These are phyloP conservation scores for Zygaena filipendulae DNA, from an alignment of 2,888 invertebrate genomes.

Conservation along the genomic window DNA sequence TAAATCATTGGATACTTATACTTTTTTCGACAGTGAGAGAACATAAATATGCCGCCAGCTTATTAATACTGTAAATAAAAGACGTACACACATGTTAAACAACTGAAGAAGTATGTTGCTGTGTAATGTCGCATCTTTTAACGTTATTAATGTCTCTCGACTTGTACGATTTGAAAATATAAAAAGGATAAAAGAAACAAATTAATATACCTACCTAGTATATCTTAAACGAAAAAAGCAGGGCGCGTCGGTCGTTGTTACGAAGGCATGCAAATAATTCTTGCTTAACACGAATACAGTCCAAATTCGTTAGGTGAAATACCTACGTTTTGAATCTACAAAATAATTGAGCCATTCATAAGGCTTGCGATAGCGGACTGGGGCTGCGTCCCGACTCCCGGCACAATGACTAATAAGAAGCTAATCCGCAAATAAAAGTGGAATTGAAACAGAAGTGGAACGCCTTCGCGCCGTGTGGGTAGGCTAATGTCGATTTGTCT, in stretches of 20 bases:
- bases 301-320: constrained; percentile 29
- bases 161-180: no score
- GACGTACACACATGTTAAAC: constrained; percentile 39
- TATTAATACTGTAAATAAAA: constrained; percentile 46
- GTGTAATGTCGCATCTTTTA: no score
- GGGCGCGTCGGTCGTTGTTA: no score
- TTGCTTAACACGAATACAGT: constrained; percentile 22
- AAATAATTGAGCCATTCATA: constrained; percentile 67
- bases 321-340: constrained; percentile 42
- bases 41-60: constrained; percentile 52
- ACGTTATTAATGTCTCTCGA: no score
- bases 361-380: constrained; percentile 56
- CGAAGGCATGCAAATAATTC: constrained; percentile 23
- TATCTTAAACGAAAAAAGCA: no score
- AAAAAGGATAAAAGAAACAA: no score
- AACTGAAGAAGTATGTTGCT: no score
- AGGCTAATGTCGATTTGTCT: constrained; percentile 68
- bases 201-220: no score
- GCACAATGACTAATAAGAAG: constrained; percentile 67
- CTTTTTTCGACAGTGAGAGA: constrained; percentile 35
- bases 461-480: constrained; percentile 65
- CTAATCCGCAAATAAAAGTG: constrained; percentile 69
- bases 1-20: no score
- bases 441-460: constrained; percentile 67
- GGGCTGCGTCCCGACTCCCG: constrained; percentile 40